phyloP scores from a whole-genome alignment of 64 coral and sea anemone species.

The Pocillopora verrucosa region DNA sequence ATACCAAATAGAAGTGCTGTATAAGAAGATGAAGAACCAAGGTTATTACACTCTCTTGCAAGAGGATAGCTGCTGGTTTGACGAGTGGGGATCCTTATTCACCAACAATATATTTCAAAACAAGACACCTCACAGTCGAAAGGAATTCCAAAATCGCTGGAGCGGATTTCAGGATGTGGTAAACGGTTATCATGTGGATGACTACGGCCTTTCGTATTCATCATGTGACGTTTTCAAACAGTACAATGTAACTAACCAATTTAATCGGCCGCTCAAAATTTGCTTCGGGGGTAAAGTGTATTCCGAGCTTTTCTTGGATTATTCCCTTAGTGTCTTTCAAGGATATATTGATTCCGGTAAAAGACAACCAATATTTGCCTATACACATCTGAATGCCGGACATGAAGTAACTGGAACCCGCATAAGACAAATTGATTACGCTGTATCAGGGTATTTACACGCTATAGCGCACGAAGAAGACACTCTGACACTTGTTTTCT shows the following conservation, averaged over 20 bases:
- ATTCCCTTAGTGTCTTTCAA: conserved; percentile 61
- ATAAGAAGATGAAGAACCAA: conserved; percentile 64
- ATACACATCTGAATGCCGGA: conserved; percentile 79
- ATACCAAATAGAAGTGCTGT: conserved; percentile 74
- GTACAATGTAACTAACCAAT: conserved; percentile 90
- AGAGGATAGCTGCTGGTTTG: conserved; percentile 94
- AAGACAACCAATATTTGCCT: conserved; percentile 77
- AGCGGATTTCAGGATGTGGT: conserved; percentile 53
- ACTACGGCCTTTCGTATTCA: conserved; percentile 80
- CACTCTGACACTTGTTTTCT: conserved; percentile 82
- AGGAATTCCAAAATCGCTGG: conserved; percentile 58
- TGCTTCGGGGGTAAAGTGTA: conserved; percentile 77
- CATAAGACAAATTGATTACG: conserved; percentile 78
- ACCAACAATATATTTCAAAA: conserved; percentile 79
- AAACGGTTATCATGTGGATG: conserved; percentile 62
- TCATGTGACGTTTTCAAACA: conserved; percentile 77
- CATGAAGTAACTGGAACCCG: conserved; percentile 87
- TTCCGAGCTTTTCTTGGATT: conserved; percentile 76
- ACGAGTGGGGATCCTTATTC: conserved; percentile 86
- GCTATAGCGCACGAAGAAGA: conserved; percentile 66
- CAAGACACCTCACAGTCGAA: conserved; percentile 18
- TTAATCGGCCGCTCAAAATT: conserved; percentile 75
- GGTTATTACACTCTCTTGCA: conserved; percentile 86
- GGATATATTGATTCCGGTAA: conserved; percentile 48
- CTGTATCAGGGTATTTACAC: conserved; percentile 67